phyloP scores from a whole-genome alignment of 2,113 vertebrate genomes.

The Platichthys flesus region DNA sequence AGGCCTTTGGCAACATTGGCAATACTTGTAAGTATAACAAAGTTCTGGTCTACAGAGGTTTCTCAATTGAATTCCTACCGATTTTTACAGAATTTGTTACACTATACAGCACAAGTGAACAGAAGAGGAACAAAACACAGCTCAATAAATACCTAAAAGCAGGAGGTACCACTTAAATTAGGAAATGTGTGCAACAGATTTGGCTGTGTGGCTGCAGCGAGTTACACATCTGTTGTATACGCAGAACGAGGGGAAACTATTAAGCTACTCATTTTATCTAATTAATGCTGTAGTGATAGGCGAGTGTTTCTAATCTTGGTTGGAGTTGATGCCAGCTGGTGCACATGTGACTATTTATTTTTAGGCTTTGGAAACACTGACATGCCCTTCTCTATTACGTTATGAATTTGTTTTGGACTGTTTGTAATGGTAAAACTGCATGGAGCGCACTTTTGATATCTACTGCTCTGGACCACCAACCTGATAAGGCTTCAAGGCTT shows the following conservation, averaged over 20 bases:
- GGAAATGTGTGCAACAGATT: neutral
- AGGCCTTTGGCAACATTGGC: neutral
- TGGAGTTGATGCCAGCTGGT: slow-evolving; percentile 20
- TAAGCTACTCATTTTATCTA: slow-evolving; percentile 4
- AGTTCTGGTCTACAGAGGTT: neutral
- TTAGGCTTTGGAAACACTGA: neutral
- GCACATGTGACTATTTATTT: slow-evolving; percentile 18
- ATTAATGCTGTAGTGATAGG: slow-evolving; percentile 4
- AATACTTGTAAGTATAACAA: neutral
- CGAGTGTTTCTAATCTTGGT: slow-evolving; percentile 37
- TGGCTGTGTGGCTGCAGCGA: neutral
- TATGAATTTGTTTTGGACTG: slow-evolving; percentile 14
- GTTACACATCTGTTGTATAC: neutral
- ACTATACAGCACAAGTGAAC: neutral
- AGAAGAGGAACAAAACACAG: neutral
- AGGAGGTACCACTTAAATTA: neutral
- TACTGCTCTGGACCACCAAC: neutral
- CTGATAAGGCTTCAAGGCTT: neutral
- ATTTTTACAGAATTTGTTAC: neutral
- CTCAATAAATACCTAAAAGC: neutral
- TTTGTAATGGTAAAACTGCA: slow-evolving; percentile 10
- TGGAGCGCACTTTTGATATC: neutral
- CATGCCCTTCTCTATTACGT: slow-evolving; percentile 7
- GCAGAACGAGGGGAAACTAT: neutral
- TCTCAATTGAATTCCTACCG: neutral